phyloP scores from a whole-genome alignment of 2,797 vertebrate species.

The Hippopotamyrus pictus region DNA sequence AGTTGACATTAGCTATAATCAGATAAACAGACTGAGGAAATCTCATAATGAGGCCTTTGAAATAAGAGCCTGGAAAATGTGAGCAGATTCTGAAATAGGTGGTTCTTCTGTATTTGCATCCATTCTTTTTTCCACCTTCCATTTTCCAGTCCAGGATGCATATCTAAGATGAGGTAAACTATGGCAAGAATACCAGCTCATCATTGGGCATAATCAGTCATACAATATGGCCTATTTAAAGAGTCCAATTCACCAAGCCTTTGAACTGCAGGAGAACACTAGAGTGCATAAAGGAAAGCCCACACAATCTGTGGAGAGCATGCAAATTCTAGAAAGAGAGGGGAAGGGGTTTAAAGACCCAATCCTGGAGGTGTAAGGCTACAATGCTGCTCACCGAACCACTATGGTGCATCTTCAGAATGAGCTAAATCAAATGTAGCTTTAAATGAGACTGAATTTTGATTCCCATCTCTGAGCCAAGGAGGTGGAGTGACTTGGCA shows the following conservation, averaged over 20 bases:
- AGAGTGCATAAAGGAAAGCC: background rate
- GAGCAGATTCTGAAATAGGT: constrained; percentile 34
- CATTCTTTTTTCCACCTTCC: background rate
- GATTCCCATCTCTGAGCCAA: background rate
- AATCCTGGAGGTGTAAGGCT: background rate
- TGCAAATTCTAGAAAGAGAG: background rate
- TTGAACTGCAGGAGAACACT: background rate
- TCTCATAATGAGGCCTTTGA: constrained; percentile 30
- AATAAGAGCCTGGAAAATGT: constrained; percentile 29
- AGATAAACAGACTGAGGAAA: constrained; percentile 39
- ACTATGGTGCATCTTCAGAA: background rate
- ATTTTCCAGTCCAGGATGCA: background rate
- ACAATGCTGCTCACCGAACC: background rate
- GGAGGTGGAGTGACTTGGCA: background rate
- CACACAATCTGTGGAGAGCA: background rate
- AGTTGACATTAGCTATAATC: constrained; percentile 24
- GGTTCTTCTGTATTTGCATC: constrained; percentile 21
- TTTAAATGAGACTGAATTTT: background rate
- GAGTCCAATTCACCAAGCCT: background rate
- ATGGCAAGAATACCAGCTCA: background rate
- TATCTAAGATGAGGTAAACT: background rate
- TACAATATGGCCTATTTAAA: background rate
- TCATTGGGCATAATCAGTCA: background rate
- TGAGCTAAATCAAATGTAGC: background rate
- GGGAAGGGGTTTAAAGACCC: background rate